Base-by-base conservation (phyloP, 2,888 invertebrate species). In the Euproctis similis region DNA sequence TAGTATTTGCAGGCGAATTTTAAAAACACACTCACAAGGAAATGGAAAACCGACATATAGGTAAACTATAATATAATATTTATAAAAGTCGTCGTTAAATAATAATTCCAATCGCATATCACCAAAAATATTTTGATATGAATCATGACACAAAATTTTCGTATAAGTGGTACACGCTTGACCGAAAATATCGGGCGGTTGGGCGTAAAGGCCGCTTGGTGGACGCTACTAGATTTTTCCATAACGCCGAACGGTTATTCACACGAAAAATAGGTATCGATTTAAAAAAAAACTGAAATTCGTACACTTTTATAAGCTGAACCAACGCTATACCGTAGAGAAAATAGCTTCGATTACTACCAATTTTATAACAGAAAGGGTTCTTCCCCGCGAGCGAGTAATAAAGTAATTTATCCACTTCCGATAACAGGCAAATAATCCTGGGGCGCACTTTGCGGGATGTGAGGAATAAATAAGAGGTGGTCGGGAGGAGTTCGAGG, bases 321-420 rank as follows among this genome's bases (percentile, higher is more conserved):
- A 55, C 56, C 57, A 65, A 67, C 70, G 66, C 64, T 63, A 69
- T 72, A 69, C 59, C 58, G 49, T 50, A 55, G 64, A 48, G 66
- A 65, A 63, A 72, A 75, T 70, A 60, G 64, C 68, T 57, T 39
- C 49, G 58, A 45, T 50, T 63, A 59, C 62, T 36, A 48, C 57
- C 59, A 55, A 65, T 66, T 66, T 55, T 52, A 61, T 43, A 51
- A 29, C 28, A 41, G 47, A 59, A 72, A 70, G 72, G 74, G 74
- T 67, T 70, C 57, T 53, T 30, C n/a, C n/a, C n/a, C 48, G 58
- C 53, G 54, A 59, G 59, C 60, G 61, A 59, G 76, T 74, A 75
- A 80, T 77, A 75, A 75, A 78, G 77, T 75, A 74, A 80, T 80
- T 77, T 78, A 80, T 74, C 75, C 75, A 73, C 64, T 74, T 62